Base-by-base conservation (phyloP, 2,888 invertebrate genomes). In the Euzetes globulus region DNA sequence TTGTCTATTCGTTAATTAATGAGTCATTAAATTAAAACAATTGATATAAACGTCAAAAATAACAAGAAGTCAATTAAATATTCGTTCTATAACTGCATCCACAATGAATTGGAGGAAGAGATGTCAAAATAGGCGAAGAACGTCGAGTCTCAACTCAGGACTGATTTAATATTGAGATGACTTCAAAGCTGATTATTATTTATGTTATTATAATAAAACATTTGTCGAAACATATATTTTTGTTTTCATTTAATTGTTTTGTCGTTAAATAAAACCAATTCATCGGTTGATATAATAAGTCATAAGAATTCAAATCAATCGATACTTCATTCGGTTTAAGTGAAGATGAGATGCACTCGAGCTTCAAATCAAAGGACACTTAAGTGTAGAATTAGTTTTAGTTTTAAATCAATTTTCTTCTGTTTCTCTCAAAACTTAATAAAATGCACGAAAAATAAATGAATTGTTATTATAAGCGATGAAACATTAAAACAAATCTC, bases 371-470 rank as follows among this genome's bases (percentile, higher is more conserved):
- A 37, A 63, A 63, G 63, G 63, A 37, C 63, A 63, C 63, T 63
- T 63, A 37, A 68, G 41, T 37, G 41, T 41, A 41, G 68, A 68
- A 13, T 41, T 22, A 55, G 22, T 25, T 55, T 55, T 55, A 22
- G n/a, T 22, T 55, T 55, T 22, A 55, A 55, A 22, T 55, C 25
- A 22, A 22, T 55, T 41, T 6, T 50, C 9, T 50, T 29, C 19
- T 63, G 1, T 63, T 41, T 41, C 41, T 41, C 41, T 33, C 29
- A n/a, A 17, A 58, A 63, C 33, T 5, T 17, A 63, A 63, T 33
- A 63, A 63, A 63, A 63, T 63, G 63, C 63, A 63, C 63, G 33
- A 63, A 63, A 60, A 33, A 63, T n/a, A 27, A 63, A 63, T 33
- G 29, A 37, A 33, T 33, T 37, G 37, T 63, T 19, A 17, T 25